Evolutionary conservation across 2,797 vertebrate genomes (phyloP), one percentile per base, ranked within the genome.

Genomic region (Ptychobarbus kaznakovi): DNA sequence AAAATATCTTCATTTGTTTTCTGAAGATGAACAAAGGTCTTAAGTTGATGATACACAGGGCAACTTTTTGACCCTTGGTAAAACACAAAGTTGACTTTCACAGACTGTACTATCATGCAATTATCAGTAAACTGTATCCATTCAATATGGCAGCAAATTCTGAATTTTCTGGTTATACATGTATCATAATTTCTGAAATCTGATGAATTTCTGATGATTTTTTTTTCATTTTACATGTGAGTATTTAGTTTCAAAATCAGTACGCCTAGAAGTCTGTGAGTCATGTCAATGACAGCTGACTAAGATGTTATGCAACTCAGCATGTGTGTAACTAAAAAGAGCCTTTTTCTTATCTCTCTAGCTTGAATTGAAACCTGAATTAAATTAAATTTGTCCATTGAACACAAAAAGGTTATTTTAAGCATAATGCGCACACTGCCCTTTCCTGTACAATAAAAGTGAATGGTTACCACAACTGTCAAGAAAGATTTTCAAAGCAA

Each of bases 211-310:
- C 56, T 58, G 22, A n/a, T 4, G 1, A n/a, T 4, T 10, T 58
- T n/a, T 56, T 22, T 56, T 56, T 56, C 18, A 22, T 44, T 44
- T 11, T 44, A 9, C 46, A 15, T 16, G 3, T 38, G 11, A 38
- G 5, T 40, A 18, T 28, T 35, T 35, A 20, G 18, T 35, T 51
- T 20, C 25, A 51, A 53, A 35, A 75, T 28, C 46, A 35, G 10
- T 3, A 18, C n/a, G 6, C 6, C 0, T 3, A 42, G 6, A 28
- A 28, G 7, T 75, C 22, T 53, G 46, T 56, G 49, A 56, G 28
- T 56, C 49, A 76, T 56, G 22, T 58, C 12, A 76, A 69, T 42
- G 20, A 58, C 74, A 77, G 51, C 74, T 58, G 51, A 77, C 51
- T 40, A 58, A 8, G 25, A n/a, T n/a, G 35, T 25, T n/a, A 16